These are phyloP conservation scores for Ectropis grisescens DNA, from an alignment of 1,140 invertebrate species.

Conservation along the genomic window DNA sequence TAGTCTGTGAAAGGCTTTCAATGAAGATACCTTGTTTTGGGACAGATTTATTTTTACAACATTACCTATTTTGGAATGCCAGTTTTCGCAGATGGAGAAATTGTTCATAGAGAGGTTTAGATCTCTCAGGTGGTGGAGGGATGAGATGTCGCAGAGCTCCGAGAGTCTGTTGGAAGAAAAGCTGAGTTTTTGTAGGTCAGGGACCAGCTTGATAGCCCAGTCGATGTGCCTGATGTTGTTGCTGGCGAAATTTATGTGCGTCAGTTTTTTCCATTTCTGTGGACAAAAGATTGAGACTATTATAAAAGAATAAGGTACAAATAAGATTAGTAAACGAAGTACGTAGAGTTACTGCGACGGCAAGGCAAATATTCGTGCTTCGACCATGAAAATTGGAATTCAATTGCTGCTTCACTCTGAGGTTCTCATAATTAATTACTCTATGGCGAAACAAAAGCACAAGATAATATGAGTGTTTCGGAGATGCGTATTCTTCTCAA, in stretches of 20 bases:
- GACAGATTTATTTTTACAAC: slow-evolving; percentile 89
- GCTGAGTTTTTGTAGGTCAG: slow-evolving; percentile 80
- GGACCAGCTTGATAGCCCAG: slow-evolving; percentile 83
- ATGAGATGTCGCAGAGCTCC: slow-evolving; percentile 82
- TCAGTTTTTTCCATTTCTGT: slow-evolving; percentile 78
- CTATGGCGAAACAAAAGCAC: no score
- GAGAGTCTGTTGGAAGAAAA: slow-evolving; percentile 84
- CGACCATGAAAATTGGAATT: no score
- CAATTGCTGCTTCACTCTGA: no score
- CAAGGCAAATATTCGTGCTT: no score
- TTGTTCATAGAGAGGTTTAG: slow-evolving; percentile 86
- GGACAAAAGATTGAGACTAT: slow-evolving; percentile 11
- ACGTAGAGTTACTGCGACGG: no score
- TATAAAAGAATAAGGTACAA: no score
- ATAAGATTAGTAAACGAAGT: no score
- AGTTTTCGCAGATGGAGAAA: slow-evolving; percentile 76
- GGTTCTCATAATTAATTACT: no score
- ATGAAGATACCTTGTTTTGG: slow-evolving; percentile 84
- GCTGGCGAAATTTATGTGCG: slow-evolving; percentile 81
- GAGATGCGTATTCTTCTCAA: no score
- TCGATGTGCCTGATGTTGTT: slow-evolving; percentile 86
- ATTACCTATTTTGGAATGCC: slow-evolving; percentile 90
- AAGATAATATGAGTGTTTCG: no score
- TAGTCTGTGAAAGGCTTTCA: slow-evolving; percentile 85
- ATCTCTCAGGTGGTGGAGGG: slow-evolving; percentile 81